phyloP scores from a whole-genome alignment of 2,113 vertebrate genomes.

The Ifrita kowaldi region DNA sequence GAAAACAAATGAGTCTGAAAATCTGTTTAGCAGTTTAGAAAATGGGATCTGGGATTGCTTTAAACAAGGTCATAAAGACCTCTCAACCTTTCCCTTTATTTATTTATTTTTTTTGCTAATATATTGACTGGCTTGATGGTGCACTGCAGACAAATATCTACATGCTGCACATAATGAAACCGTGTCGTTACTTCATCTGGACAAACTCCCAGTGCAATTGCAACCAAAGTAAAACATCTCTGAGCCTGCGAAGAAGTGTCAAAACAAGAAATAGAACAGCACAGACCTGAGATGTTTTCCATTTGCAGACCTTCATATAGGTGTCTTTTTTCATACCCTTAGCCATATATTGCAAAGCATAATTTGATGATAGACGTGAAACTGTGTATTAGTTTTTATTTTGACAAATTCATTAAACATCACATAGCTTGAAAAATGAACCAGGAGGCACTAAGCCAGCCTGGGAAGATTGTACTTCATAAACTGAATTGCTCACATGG shows the following conservation, averaged over 20 bases:
- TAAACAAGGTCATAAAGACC: constrained; percentile 67
- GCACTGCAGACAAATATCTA: constrained; percentile 60
- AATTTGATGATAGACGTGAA: constrained; percentile 85
- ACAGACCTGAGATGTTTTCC: constrained; percentile 60
- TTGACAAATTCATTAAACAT: constrained; percentile 95
- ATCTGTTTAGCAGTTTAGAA: constrained; percentile 57
- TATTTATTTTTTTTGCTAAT: constrained; percentile 8
- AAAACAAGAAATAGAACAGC: constrained; percentile 54
- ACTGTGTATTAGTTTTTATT: constrained; percentile 83
- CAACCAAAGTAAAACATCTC: constrained; percentile 50
- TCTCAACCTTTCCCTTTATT: constrained; percentile 39
- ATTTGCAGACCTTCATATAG: constrained; percentile 50
- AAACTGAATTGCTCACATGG: constrained; percentile 89
- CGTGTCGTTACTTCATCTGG: constrained; percentile 38
- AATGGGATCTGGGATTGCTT: constrained; percentile 65
- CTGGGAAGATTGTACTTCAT: constrained; percentile 91
- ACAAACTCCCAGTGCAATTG: constrained; percentile 65
- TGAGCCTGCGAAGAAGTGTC: constrained; percentile 18
- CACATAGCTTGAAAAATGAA: constrained; percentile 90
- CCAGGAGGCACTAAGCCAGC: constrained; percentile 75
- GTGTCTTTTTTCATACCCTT: constrained; percentile 76
- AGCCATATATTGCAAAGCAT: constrained; percentile 74
- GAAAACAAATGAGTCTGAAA: constrained; percentile 56
- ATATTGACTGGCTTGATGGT: constrained; percentile 2
- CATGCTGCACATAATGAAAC: constrained; percentile 70